A percentile compares a stretch with the other conserved stretches of the same genome.
Conservation (phyloP, 2,797 vertebrate genomes). For the Florisuga fusca region DNA sequence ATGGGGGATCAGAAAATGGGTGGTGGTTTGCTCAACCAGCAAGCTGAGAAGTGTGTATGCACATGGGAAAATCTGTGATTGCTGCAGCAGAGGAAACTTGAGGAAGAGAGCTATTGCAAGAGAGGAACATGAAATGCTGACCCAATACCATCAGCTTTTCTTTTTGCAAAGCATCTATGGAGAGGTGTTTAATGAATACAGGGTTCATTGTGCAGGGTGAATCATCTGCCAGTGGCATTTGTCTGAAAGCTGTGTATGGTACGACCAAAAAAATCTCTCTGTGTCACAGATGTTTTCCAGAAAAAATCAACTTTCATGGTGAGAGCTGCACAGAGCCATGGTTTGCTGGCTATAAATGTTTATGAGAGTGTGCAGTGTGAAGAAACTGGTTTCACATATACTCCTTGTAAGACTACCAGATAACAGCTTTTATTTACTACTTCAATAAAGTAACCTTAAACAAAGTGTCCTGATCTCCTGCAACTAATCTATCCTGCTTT, state of each 20-base stretch:
- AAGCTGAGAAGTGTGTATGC: not conserved
- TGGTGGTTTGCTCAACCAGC: not conserved
- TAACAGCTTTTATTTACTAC: conserved; percentile 39
- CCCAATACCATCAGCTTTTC: not conserved
- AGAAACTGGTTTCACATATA: not conserved
- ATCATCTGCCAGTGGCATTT: not conserved
- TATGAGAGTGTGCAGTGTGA: not conserved
- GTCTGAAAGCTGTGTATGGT: accelerated
- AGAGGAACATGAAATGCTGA: not conserved
- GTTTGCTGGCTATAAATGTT: not conserved
- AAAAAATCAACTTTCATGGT: not conserved
- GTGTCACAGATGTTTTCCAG: not conserved
- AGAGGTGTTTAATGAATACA: not conserved
- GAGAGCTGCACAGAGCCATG: not conserved
- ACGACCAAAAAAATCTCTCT: not conserved
- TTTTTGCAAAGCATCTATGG: not conserved
- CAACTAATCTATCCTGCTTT: conserved; percentile 2
- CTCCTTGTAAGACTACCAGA: not conserved
- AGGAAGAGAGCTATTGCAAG: not conserved
- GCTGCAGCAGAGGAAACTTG: not conserved
- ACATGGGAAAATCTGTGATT: not conserved
- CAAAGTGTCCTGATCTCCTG: not conserved
- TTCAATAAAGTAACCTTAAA: conserved; percentile 15
- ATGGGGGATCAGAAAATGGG: not conserved
- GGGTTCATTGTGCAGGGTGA: not conserved